phyloP scores from a whole-genome alignment of 2,797 vertebrate species.

The Morus bassanus region DNA sequence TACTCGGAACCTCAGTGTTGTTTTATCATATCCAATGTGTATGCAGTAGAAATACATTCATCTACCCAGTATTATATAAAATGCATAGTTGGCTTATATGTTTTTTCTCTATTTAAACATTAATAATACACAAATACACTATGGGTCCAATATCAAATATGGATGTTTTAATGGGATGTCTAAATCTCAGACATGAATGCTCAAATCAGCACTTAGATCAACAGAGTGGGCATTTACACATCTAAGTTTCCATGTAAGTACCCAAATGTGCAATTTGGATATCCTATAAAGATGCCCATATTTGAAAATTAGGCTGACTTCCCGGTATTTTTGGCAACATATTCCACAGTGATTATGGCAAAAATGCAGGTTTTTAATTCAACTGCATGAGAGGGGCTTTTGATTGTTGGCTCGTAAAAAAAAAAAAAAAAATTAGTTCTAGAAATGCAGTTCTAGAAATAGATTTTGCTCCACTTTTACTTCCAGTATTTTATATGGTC shows the following conservation, averaged over 20 bases:
- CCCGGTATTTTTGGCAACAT: not conserved
- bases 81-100: not conserved
- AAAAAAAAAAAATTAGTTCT: not conserved
- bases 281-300: not conserved
- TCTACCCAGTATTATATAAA: not conserved
- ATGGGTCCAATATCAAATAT: constrained; percentile 5
- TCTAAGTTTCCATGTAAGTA: constrained; percentile 14
- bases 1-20: not conserved
- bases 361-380: not conserved
- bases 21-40: not conserved
- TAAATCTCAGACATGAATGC: not conserved
- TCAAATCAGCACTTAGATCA: constrained; percentile 20
- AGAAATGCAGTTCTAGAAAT: not conserved
- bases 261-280: constrained; percentile 21
- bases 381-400: not conserved
- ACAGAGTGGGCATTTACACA: constrained; percentile 1
- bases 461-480: not conserved
- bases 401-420: not conserved
- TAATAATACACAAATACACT: not conserved
- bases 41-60: not conserved
- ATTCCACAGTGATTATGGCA: not conserved
- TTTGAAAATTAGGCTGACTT: constrained; percentile 58
- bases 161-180: constrained; percentile 9
- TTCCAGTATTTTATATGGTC: not conserved
- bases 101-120: not conserved